Base-by-base conservation (phyloP, 1,140 invertebrate species). In the Meteorus sp. region DNA sequence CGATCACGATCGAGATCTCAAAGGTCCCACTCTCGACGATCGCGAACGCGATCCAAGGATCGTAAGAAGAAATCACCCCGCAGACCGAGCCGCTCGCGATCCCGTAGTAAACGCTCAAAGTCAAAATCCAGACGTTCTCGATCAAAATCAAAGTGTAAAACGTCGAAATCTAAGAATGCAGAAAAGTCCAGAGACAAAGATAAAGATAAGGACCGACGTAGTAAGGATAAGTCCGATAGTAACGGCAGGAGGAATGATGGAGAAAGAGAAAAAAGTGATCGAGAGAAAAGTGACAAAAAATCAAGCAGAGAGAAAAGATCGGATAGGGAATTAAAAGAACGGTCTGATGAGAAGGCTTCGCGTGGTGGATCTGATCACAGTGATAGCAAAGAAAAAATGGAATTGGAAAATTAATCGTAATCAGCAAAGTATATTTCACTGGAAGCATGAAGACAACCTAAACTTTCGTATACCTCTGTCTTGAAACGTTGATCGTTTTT, bases 21-120 rank as follows among this genome's bases (percentile, higher is more conserved):
- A 4, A 83, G 83, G 58, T 87, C 86, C 0, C 76, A 85, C 4
- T 87, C 87, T 0, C 82, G 84, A 62, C 68, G 67, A 19, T 60
- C 59, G 7, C 20, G 60, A 53, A 47, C 62, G 4, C 35, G 75
- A 5, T 81, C 80, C 0, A 78, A 73, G 19, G 78, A 80, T 51
- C 70, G 77, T 0, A 78, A 69, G 56, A 79, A 78, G 62, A 75
- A 68, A 50, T 77, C 66, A 1, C 45, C 51, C 0, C 69, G 76
- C n/a, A 69, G 77, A 13, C 70, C 74, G 9, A 79, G 77, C 29
- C 77, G 76, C 1, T 80, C 80, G 2, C 74, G 72, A 20, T 85
- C 83, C 4, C 81, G 81, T n/a, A n/a, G n/a, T n/a, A n/a, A n/a
- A n/a, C n/a, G n/a, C n/a, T n/a, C n/a, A n/a, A n/a, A n/a, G n/a